Conservation (phyloP, 2,113 vertebrate species). For the Anolis carolinensis region DNA sequence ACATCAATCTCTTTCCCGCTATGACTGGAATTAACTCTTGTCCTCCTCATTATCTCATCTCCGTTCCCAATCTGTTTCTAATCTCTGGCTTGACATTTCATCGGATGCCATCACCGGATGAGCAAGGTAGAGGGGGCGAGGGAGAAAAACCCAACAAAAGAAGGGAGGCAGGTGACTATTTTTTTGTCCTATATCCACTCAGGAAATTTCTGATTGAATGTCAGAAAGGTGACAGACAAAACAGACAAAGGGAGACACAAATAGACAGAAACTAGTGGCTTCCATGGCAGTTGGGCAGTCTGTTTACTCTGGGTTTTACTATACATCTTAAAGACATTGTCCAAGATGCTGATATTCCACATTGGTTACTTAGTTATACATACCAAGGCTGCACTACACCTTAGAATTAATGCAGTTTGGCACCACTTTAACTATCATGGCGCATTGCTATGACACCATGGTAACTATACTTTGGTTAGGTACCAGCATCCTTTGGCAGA, state of each 20-base stretch:
- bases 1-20: constrained; percentile 30
- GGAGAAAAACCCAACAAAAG: neutral
- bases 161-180: neutral
- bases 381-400: no score
- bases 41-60: constrained; percentile 79
- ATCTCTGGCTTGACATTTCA: constrained; percentile 82
- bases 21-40: constrained; percentile 71
- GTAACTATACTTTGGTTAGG: no score
- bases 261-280: neutral
- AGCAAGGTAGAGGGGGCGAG: neutral
- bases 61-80: constrained; percentile 78
- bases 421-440: no score
- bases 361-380: no score
- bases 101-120: constrained; percentile 61
- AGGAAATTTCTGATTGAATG: constrained; percentile 28
- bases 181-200: constrained; percentile 7
- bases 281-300: no score
- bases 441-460: no score
- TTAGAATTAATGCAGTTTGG: no score
- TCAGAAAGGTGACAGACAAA: neutral
- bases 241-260: neutral
- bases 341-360: no score
- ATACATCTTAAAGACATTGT: no score
- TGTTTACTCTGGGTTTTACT: no score
- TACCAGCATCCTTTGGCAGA: no score